These are phyloP conservation scores for Aphyosemion australe DNA, from an alignment of 2,113 vertebrate genomes.

Conservation along the genomic window DNA sequence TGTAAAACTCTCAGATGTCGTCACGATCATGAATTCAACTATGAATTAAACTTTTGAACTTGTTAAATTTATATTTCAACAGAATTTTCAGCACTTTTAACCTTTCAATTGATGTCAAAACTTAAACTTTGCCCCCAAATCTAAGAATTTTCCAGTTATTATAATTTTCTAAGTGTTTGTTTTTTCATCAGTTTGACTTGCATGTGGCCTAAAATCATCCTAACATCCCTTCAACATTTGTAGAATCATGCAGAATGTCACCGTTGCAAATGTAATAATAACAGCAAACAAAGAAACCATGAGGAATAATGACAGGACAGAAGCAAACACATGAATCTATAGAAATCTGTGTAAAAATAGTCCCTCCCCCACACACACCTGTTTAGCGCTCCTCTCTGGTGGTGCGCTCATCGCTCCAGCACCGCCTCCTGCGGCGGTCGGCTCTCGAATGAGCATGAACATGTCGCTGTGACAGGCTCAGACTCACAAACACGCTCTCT, in stretches of 20 bases:
- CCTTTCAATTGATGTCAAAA: too few species aligned
- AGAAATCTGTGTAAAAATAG: not conserved
- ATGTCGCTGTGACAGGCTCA: conserved; percentile 64
- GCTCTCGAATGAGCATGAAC: conserved; percentile 84
- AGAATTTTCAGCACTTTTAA: too few species aligned
- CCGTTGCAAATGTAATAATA: not conserved
- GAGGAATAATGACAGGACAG: not conserved
- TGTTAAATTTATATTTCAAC: too few species aligned
- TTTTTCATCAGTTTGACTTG: not conserved
- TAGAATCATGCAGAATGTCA: not conserved
- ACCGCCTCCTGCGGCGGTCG: conserved; percentile 54
- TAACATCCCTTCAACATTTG: too few species aligned
- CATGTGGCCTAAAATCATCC: not conserved
- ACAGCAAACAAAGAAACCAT: not conserved
- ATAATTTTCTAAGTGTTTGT: not conserved
- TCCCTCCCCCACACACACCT: conserved; percentile 64
- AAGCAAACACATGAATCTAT: not conserved
- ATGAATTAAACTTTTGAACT: too few species aligned
- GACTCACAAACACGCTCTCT: conserved; percentile 34
- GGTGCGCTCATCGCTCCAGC: conserved; percentile 53
- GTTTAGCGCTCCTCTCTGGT: conserved; percentile 74
- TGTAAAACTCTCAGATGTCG: too few species aligned
- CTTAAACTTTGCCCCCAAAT: too few species aligned
- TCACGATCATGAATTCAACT: too few species aligned
- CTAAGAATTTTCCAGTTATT: not conserved